Conservation (phyloP, 30 jellyfish, hydroid and myxozoan species). For the Euphysa ruthae region DNA sequence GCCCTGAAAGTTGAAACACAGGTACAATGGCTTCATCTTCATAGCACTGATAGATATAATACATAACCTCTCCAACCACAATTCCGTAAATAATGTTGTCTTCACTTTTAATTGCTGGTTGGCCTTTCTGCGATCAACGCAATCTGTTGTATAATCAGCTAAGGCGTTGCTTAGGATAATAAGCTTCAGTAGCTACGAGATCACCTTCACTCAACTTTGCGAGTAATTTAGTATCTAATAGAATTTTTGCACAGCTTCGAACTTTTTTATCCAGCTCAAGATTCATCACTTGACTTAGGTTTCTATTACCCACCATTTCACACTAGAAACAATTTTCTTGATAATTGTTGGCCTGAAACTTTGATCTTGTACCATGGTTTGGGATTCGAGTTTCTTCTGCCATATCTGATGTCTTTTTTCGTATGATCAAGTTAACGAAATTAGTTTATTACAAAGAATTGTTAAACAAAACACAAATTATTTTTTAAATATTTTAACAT, state of each 20-base stretch:
- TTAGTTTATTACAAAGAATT: too few relatives aligned
- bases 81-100: background rate
- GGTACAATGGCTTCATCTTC: background rate
- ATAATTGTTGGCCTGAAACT: too few relatives aligned
- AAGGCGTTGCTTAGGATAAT: background rate
- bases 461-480: too few relatives aligned
- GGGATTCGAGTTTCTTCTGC: background rate
- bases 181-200: constrained; percentile 2
- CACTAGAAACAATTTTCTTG: too few relatives aligned
- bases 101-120: background rate
- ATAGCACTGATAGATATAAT: background rate
- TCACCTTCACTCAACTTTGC: constrained; percentile 1
- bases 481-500: too few relatives aligned
- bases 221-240: background rate
- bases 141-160: background rate
- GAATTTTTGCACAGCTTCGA: background rate
- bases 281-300: too few relatives aligned
- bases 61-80: background rate
- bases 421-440: too few relatives aligned
- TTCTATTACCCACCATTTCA: too few relatives aligned
- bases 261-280: too few relatives aligned
- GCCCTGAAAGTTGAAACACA: background rate
- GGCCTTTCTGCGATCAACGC: too few relatives aligned
- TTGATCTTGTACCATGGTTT: background rate
- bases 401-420: background rate